Conservation (phyloP, 2,888 invertebrate species). For the Zonitis immaculata region DNA sequence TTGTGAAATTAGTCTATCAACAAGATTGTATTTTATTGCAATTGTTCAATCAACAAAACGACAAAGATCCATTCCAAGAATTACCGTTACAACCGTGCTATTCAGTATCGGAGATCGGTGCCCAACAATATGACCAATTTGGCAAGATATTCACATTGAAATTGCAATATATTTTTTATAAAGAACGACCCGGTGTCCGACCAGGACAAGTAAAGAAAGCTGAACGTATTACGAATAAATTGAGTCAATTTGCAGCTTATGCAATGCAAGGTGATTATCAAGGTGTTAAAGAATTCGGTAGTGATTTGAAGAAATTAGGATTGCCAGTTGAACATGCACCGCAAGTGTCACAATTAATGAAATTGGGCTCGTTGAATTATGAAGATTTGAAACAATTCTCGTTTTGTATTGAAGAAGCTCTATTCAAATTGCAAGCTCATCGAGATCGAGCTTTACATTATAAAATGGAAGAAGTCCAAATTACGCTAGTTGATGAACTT, state of each 20-base stretch:
- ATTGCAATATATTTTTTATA: conserved; percentile 95
- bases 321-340: conserved; percentile 97
- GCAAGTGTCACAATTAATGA: conserved; percentile 92
- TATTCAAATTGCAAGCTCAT: conserved; percentile 80
- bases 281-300: conserved; percentile 86
- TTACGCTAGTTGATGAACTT: conserved; percentile 88
- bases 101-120: conserved; percentile 89
- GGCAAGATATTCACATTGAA: conserved; percentile 99
- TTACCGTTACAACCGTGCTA: conserved; percentile 91
- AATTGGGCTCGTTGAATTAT: conserved; percentile 84
- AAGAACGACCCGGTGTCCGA: conserved; percentile 93
- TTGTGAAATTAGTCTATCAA: conserved; percentile 72
- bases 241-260: conserved; percentile 90
- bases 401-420: conserved; percentile 84
- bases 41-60: conserved; percentile 73
- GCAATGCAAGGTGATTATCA: conserved; percentile 92
- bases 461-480: conserved; percentile 94
- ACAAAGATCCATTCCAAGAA: conserved; percentile 93
- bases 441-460: conserved; percentile 85
- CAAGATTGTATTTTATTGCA: conserved; percentile 83
- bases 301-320: conserved; percentile 87
- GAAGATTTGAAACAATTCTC: conserved; percentile 93
- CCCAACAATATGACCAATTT: conserved; percentile 98
- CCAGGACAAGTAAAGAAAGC: conserved; percentile 94
- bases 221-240: conserved; percentile 82